phyloP scores from a whole-genome alignment of 2,113 vertebrate species.

The Leptocoma aspasia region DNA sequence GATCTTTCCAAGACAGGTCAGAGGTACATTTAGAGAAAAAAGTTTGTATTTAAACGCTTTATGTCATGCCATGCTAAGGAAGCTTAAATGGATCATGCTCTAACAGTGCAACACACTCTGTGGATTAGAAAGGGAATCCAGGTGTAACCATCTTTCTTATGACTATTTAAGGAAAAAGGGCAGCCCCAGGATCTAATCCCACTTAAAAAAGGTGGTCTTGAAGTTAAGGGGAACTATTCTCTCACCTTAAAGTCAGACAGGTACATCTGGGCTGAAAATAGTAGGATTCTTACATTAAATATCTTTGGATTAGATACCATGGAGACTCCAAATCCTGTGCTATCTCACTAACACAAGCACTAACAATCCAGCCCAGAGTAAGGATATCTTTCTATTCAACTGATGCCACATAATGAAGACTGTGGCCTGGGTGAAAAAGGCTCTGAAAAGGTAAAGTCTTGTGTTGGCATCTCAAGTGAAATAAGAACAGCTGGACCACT shows the following conservation, averaged over 20 bases:
- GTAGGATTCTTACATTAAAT: neutral
- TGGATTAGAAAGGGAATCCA: neutral
- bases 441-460: neutral
- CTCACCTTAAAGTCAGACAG: neutral
- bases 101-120: neutral
- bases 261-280: neutral
- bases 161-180: neutral
- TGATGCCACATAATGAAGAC: neutral
- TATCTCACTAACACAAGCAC: neutral
- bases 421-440: neutral
- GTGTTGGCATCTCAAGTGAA: neutral
- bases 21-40: neutral
- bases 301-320: neutral
- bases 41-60: neutral
- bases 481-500: neutral
- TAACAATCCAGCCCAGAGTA: neutral
- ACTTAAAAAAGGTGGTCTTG: neutral
- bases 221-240: neutral
- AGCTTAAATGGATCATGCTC: neutral
- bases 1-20: neutral
- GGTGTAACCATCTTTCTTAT: rapidly evolving
- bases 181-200: neutral
- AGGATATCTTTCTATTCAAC: neutral
- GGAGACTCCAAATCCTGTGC: neutral
- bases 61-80: neutral